Evolutionary conservation across 2,113 vertebrate genomes (phyloP).

Genomic region (Genyomyrus donnyi): DNA sequence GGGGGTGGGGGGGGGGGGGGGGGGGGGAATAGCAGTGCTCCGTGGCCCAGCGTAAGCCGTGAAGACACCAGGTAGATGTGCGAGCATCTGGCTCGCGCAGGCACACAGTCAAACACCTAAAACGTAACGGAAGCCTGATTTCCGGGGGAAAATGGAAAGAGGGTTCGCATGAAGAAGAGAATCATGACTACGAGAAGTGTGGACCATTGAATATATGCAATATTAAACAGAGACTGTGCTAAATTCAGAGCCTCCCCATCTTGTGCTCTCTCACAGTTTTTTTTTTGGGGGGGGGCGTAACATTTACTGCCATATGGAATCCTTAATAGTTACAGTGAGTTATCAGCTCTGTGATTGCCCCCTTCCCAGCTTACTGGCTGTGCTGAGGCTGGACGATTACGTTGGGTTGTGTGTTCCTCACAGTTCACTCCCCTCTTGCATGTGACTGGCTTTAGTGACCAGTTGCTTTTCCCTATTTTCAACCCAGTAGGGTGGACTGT

Average conservation of each 20-base stretch:
- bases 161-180: background rate
- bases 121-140: background rate
- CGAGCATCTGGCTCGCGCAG: background rate
- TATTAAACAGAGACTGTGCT: background rate
- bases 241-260: background rate
- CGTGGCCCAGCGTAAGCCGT: background rate
- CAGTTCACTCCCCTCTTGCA: background rate
- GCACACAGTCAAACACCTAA: background rate
- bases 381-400: background rate
- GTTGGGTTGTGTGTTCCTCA: background rate
- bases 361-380: background rate
- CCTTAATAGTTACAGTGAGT: background rate
- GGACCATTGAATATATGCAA: background rate
- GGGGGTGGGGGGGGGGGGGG: background rate
- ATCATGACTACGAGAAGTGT: background rate
- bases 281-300: background rate
- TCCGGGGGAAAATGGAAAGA: background rate
- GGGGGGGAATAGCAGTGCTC: background rate
- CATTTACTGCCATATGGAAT: background rate
- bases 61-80: background rate
- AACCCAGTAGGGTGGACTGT: background rate
- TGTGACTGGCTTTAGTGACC: background rate
- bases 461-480: background rate
- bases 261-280: background rate
- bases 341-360: background rate